Conservation (phyloP, 2,113 vertebrate genomes). For the Semicossyphus pulcher region DNA sequence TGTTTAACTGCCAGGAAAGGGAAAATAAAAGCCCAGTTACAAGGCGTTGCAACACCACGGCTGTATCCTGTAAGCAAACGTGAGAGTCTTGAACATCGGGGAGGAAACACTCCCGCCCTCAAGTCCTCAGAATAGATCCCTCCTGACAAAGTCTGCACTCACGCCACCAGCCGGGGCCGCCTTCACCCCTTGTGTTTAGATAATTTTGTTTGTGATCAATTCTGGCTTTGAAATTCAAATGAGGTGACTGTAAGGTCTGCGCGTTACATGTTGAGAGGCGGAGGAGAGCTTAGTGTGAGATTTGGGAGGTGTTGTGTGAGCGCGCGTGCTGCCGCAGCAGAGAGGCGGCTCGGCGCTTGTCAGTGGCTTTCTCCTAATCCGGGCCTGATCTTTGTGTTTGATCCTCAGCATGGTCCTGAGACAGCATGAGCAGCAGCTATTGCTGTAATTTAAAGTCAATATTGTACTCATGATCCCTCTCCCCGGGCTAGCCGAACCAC, state of each 20-base stretch:
- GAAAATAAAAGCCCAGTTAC: constrained; percentile 76
- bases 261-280: constrained; percentile 60
- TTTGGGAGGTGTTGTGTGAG: constrained; percentile 58
- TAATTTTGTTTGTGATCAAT: constrained; percentile 74
- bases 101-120: constrained; percentile 66
- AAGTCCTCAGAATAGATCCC: constrained; percentile 44
- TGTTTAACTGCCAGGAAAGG: constrained; percentile 80
- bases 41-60: constrained; percentile 59
- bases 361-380: constrained; percentile 86
- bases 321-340: constrained; percentile 56
- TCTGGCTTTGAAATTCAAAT: constrained; percentile 73
- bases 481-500: constrained; percentile 74
- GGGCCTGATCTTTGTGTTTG: constrained; percentile 85
- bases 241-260: constrained; percentile 66
- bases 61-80: constrained; percentile 71
- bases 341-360: constrained; percentile 74
- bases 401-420: constrained; percentile 83
- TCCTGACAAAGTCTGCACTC: constrained; percentile 23
- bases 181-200: constrained; percentile 43
- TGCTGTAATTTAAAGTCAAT: constrained; percentile 86
- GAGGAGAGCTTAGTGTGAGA: constrained; percentile 76
- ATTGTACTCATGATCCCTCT: constrained; percentile 83
- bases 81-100: constrained; percentile 48
- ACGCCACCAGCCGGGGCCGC: background rate
- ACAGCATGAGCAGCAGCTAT: constrained; percentile 83